A percentile compares a stretch with the other conserved stretches of the same genome.
phyloP scores from a whole-genome alignment of 2,797 vertebrate species.

The Merluccius polli region DNA sequence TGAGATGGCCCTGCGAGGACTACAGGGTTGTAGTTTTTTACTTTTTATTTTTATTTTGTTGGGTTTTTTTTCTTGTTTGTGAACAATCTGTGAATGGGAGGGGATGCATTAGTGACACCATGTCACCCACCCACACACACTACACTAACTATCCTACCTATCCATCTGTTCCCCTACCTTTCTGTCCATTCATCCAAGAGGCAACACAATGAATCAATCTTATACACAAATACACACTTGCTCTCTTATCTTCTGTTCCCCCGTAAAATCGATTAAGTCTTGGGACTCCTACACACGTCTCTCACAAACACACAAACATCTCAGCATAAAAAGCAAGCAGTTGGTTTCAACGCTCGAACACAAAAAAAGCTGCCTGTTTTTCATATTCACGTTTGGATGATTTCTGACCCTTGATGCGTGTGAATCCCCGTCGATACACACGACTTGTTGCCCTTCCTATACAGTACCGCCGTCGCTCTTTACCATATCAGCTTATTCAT shows the following conservation, averaged over 20 bases:
- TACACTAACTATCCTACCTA: conserved; percentile 29
- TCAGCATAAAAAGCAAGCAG: no score
- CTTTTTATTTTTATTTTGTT: neutral
- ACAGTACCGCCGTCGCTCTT: no score
- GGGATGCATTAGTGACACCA: neutral
- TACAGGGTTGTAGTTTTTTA: neutral
- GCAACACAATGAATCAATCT: neutral
- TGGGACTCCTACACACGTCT: no score
- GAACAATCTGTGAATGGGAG: conserved; percentile 32
- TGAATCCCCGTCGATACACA: no score
- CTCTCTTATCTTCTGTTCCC: neutral
- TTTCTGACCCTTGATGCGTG: no score
- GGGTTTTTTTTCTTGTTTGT: conserved; percentile 8
- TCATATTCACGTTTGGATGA: no score
- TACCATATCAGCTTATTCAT: no score
- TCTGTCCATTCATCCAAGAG: conserved; percentile 27
- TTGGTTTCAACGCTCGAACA: no score
- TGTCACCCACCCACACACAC: conserved; percentile 12
- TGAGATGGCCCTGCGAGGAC: neutral
- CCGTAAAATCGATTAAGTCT: no score
- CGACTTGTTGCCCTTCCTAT: no score
- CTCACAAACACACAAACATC: no score
- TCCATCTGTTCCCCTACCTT: conserved; percentile 25
- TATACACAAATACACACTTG: conserved; percentile 17
- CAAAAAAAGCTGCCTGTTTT: no score